phyloP scores from a whole-genome alignment of 2,797 vertebrate genomes.

The Chaenodraco wilsoni region DNA sequence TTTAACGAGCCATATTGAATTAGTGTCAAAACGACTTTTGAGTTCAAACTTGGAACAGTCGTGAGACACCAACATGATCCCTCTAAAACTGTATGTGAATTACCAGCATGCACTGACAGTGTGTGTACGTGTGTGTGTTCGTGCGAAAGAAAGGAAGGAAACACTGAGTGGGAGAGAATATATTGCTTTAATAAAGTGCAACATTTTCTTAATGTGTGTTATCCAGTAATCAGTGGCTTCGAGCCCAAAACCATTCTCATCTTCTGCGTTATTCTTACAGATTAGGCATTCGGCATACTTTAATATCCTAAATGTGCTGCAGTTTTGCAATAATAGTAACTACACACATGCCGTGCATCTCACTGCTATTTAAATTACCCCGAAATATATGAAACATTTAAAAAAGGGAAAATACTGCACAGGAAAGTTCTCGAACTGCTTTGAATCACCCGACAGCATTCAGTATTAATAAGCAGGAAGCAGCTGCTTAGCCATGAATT shows the following conservation, averaged over 20 bases:
- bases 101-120: neutral
- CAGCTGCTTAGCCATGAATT: constrained; percentile 55
- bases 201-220: constrained; percentile 37
- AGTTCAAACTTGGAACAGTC: constrained; percentile 47
- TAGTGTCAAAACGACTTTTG: constrained; percentile 22
- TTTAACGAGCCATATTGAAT: constrained; percentile 29
- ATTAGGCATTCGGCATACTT: constrained; percentile 3
- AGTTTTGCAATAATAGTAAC: constrained; percentile 1
- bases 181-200: constrained; percentile 59
- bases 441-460: constrained; percentile 19
- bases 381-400: neutral
- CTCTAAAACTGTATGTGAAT: neutral
- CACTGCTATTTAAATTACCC: constrained; percentile 7
- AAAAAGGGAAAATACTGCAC: neutral
- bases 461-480: constrained; percentile 35
- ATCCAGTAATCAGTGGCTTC: constrained; percentile 38
- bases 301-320: constrained; percentile 8
- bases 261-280: constrained; percentile 34
- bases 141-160: constrained; percentile 8
- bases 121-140: constrained; percentile 10
- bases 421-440: constrained; percentile 16
- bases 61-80: constrained; percentile 6
- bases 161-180: constrained; percentile 23
- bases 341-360: neutral
- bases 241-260: constrained; percentile 36